Evolutionary conservation across 1,140 invertebrate genomes (phyloP), one percentile per base, ranked within the genome.

Genomic region (Tetramorium simillimum): DNA sequence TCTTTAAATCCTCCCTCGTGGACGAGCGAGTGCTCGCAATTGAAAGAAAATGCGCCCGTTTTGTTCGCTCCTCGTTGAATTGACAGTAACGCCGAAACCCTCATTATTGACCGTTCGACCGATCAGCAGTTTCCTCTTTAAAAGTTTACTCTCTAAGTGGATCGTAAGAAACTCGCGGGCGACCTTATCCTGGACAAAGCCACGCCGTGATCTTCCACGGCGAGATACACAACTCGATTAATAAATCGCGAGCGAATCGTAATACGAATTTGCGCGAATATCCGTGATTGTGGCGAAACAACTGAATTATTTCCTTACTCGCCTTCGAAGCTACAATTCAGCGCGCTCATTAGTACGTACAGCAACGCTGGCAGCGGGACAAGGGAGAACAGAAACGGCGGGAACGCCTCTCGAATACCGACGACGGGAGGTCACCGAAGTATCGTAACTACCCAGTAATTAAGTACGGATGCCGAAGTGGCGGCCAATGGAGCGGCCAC

Each of bases 391-490:
- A 85, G 40, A 56, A n/a, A 46, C 46, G 43, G 51, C 28, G 49
- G 75, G 65, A 81, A 77, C 67, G 62, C 81, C 51, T 84, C 86
- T 78, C 86, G 72, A 90, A 81, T 70, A 82, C 63, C 81, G 86
- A 85, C 51, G 81, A 86, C 53, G 75, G 28, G 53, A 84, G 86
- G 86, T 90, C 86, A 89, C 21, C 75, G 56, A 90, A 90, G 89
- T 90, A 90, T 91, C 87, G 90, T 89, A 91, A 91, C 90, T 89
- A 89, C 60, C 90, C 60, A 86, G 82, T 91, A 91, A 91, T 91
- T 91, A 91, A 89, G 90, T 90, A 86, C 82, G 75, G 86, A 91
- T 89, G 86, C 88, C 82, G 63, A 90, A 88, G 89, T 86, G 63
- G 86, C 80, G 73, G 76, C 60, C 90, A 92, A 91, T 92, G 86